Base-by-base conservation (phyloP, 2,888 invertebrate genomes). In the Leptinotarsa tumamoca region DNA sequence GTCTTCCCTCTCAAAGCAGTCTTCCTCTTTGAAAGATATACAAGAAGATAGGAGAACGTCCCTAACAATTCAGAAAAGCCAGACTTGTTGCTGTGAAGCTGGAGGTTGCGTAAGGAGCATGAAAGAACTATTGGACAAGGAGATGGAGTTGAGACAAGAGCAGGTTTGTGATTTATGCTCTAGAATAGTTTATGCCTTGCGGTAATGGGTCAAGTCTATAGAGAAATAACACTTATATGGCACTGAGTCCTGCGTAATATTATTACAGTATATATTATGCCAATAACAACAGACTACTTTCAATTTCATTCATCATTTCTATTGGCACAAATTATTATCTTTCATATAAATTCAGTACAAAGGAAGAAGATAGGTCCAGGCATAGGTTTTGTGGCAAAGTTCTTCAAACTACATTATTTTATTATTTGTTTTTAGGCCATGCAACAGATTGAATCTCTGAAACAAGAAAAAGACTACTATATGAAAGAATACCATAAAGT, bases 381-480 rank as follows among this genome's bases (percentile, higher is more conserved):
- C 10, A 10, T 43, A 43, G 43, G 3, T 43, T 43, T 10, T 43
- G 43, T 43, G 43, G 43, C 43, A 43, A 10, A 43, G 43, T 43
- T 43, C 43, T 43, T 43, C 43, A 43, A 43, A 43, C 10, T 43
- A 43, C 43, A 43, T 43, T 10, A 43, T 43, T 43, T 43, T 3
- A 43, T 43, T 13, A 43, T 43, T 33, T n/a, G 21, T 23, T 82
- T 80, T 13, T 69, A 85, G 84, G 81, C 83, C 23, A 73, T 72
- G 18, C 81, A 82, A 68, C 82, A 83, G 33, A 78, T 85, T 23
- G 85, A 85, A n/a, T 76, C 79, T 52, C 71, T 86, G 18, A 82
- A 78, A 67, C 77, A 86, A 13, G 91, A 91, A 84, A 88, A 90
- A 67, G 90, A 91, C 80, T 89, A 89, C 83, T 90, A 90, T 78